Conservation (phyloP, 2,113 vertebrate genomes). For the Galbula dea region DNA sequence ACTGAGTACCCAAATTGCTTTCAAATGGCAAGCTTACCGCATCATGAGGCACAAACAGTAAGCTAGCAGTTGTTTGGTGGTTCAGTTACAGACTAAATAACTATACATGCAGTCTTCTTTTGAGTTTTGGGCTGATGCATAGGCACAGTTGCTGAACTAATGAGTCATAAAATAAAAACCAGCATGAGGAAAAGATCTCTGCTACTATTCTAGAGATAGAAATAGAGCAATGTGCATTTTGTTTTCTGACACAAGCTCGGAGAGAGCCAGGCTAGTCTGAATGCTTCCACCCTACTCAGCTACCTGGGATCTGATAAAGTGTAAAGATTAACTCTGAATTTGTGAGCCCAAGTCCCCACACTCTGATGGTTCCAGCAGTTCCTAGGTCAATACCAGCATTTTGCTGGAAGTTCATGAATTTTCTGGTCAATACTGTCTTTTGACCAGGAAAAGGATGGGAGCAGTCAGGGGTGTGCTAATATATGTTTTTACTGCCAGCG, state of each 20-base stretch:
- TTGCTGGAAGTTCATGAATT: not conserved
- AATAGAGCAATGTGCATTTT: not conserved
- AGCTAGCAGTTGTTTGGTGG: not conserved
- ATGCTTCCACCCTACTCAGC: not conserved
- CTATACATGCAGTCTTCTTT: not conserved
- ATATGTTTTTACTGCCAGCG: not conserved
- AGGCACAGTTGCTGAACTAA: not conserved
- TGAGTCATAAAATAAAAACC: not conserved
- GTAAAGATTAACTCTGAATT: not conserved
- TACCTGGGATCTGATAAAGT: not conserved
- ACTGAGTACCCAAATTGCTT: not conserved
- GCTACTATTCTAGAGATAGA: not conserved
- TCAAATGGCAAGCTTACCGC: not conserved
- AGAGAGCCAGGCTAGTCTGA: not conserved
- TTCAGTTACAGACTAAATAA: not conserved
- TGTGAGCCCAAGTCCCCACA: not conserved
- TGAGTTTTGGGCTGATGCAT: not conserved
- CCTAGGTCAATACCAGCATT: not conserved
- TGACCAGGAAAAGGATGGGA: not conserved
- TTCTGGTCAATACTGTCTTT: not conserved
- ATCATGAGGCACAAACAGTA: not conserved
- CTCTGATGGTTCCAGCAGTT: not conserved
- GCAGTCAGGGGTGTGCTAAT: not conserved
- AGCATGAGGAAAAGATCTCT: not conserved
- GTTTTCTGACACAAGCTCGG: not conserved